These are phyloP conservation scores for Zaprionus ornatus DNA, from an alignment of 1,140 invertebrate species.

Conservation along the genomic window DNA sequence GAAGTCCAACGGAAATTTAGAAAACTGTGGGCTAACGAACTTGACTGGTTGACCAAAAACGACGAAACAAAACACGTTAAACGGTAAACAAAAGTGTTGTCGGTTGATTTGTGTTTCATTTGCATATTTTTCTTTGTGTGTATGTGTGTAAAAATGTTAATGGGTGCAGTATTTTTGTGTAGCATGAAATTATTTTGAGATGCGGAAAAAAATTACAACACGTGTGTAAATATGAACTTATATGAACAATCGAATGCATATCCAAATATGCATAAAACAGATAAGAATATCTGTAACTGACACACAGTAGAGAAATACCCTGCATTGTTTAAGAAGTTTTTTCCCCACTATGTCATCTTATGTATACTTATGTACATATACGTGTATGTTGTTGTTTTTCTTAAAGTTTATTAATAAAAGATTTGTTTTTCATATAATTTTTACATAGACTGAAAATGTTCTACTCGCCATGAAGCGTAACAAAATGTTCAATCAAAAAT, in stretches of 20 bases:
- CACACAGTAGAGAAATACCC: background rate
- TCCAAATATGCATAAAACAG: background rate
- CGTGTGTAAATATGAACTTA: slow-evolving; percentile 8
- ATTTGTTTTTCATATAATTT: background rate
- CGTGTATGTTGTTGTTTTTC: background rate
- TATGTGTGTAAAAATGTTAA: slow-evolving; percentile 2
- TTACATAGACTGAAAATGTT: slow-evolving; percentile 8
- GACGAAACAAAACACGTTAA: background rate
- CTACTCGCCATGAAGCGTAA: background rate
- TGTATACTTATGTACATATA: no score
- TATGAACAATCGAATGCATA: background rate
- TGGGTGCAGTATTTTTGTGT: slow-evolving; percentile 2
- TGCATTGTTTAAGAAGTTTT: background rate
- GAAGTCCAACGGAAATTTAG: background rate
- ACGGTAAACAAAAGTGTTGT: slow-evolving; percentile 4
- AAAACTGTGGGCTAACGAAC: background rate
- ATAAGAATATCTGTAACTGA: background rate
- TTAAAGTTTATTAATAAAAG: background rate
- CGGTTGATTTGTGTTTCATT: background rate
- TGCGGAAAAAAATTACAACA: background rate
- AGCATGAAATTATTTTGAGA: background rate
- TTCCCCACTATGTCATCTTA: background rate
- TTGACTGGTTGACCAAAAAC: background rate
- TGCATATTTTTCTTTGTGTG: background rate
- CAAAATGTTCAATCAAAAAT: slow-evolving; percentile 7